These are phyloP conservation scores for Leptinotarsa juncta DNA, from an alignment of 2,888 invertebrate species.

Conservation along the genomic window DNA sequence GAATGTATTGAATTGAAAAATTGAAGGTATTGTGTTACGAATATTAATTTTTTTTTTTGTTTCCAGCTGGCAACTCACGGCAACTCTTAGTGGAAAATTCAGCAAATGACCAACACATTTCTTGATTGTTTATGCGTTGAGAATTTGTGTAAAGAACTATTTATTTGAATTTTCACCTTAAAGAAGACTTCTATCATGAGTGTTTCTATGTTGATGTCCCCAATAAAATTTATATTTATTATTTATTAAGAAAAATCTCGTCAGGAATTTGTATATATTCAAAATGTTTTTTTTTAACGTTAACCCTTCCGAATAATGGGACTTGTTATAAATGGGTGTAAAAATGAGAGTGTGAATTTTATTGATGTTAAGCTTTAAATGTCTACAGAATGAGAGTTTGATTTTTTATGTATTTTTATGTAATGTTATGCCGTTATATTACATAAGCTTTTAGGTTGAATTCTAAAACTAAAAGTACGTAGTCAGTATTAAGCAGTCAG, in stretches of 20 bases:
- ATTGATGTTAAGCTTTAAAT: constrained; percentile 37
- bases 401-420: constrained; percentile 19
- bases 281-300: constrained; percentile 9
- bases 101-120: constrained; percentile 46
- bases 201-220: constrained; percentile 27
- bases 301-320: constrained; percentile 24
- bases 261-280: constrained; percentile 26
- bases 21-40: background rate
- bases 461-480: background rate
- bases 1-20: no score
- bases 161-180: constrained; percentile 31
- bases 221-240: constrained; percentile 29
- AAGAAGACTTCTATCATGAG: constrained; percentile 12
- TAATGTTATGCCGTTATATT: constrained; percentile 16
- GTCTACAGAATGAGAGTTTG: constrained; percentile 26
- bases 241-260: constrained; percentile 26
- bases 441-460: background rate
- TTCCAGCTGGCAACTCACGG: constrained; percentile 51
- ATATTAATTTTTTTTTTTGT: constrained; percentile 31
- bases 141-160: constrained; percentile 37
- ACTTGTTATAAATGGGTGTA: constrained; percentile 27
- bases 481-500: background rate
- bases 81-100: constrained; percentile 48
- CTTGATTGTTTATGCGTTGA: constrained; percentile 48
- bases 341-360: constrained; percentile 33